Percentiles rank a stretch among this genome's conserved stretches.
phyloP scores from a whole-genome alignment of 2,888 invertebrate species.

The Rhogogaster chlorosoma region DNA sequence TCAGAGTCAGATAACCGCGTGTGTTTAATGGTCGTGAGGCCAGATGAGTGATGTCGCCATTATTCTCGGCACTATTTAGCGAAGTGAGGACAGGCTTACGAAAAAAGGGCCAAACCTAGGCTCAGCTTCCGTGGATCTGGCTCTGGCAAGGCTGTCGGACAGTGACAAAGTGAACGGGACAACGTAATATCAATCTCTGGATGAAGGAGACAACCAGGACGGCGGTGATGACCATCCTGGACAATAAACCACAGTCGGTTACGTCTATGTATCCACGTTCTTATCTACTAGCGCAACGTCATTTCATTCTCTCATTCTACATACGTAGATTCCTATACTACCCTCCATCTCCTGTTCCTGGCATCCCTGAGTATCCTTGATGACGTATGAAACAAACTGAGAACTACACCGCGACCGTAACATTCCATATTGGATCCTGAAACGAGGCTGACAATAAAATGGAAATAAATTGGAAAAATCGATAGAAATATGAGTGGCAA shows the following conservation, averaged over 20 bases:
- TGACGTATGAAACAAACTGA: no score
- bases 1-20: slow-evolving; percentile 21
- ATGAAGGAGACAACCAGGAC: slow-evolving; percentile 22
- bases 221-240: slow-evolving; percentile 26
- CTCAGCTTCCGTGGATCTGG: background rate
- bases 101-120: slow-evolving; percentile 12
- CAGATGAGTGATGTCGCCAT: slow-evolving; percentile 35
- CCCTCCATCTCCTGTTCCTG: background rate
- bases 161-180: slow-evolving; percentile 45
- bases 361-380: no score
- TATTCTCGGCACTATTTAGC: slow-evolving; percentile 39
- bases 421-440: no score
- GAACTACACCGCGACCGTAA: no score
- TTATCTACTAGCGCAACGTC: background rate
- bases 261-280: background rate
- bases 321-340: background rate
- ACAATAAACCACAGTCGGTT: slow-evolving; percentile 31
- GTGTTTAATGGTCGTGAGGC: slow-evolving; percentile 34
- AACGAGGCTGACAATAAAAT: no score
- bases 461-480: no score
- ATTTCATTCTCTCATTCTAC: background rate
- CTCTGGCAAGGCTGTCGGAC: slow-evolving; percentile 5
- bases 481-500: no score
- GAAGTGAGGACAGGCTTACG: slow-evolving; percentile 28
- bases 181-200: slow-evolving; percentile 37